Percentiles rank a stretch among this genome's conserved stretches.
Evolutionary conservation across 2,113 vertebrate genomes (phyloP).

Genomic region (Sorex araneus): DNA sequence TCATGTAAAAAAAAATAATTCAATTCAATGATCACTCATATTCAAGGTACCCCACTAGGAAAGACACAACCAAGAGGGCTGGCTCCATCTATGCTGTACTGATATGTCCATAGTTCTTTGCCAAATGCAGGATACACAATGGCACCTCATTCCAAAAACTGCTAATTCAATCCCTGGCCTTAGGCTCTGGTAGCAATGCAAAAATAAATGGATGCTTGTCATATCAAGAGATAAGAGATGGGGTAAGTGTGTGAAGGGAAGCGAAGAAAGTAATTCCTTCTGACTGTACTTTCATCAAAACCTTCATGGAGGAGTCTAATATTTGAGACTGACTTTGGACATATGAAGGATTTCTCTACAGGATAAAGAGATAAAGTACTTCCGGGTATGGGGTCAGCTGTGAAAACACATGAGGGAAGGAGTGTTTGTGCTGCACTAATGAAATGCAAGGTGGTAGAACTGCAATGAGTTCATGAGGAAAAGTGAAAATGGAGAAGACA

Average conservation of each 20-base stretch:
- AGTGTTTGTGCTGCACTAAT: background rate
- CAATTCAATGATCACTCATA: background rate
- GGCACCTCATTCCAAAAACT: background rate
- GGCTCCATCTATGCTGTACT: background rate
- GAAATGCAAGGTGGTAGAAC: too few relatives aligned
- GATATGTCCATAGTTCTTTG: background rate
- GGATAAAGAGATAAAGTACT: background rate
- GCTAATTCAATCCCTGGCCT: background rate
- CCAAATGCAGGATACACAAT: background rate
- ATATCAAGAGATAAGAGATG: background rate
- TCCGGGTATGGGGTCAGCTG: background rate
- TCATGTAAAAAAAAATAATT: constrained; percentile 32
- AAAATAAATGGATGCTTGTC: background rate
- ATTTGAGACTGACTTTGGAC: background rate
- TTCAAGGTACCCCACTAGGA: background rate
- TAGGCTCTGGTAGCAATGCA: background rate
- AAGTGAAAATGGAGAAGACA: background rate
- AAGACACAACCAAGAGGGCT: background rate
- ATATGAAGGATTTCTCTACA: background rate
- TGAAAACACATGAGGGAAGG: background rate
- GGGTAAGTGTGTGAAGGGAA: background rate
- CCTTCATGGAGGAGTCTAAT: background rate
- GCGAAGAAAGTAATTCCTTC: background rate
- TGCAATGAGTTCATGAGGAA: background rate
- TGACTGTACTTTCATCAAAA: background rate